Evolutionary conservation across 1,140 invertebrate species (phyloP), one percentile per base, ranked within the genome.

Genomic region (Agrypnia vestita): DNA sequence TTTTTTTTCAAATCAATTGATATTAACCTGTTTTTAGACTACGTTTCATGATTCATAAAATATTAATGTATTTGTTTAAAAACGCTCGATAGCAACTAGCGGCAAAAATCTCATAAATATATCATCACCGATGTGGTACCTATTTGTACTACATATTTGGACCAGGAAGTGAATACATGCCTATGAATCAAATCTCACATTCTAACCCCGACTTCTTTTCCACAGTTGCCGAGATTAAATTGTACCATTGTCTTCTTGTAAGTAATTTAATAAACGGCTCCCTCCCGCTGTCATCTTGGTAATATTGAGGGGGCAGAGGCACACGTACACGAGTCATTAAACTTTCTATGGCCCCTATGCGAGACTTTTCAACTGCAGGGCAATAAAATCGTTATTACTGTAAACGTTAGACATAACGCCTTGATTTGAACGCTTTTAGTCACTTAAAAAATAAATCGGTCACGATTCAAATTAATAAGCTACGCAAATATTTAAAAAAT

Each of bases 171-270:
- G 13, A 62, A 6, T 25, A n/a, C 61, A 35, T 47, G 64, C 46
- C 44, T n/a, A 21, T 17, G 64, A 15, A 46, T 69, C 43, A 49
- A 43, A 69, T 69, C 43, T 69, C n/a, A n/a, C 64, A 69, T 46
- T 69, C 64, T 21, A 21, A 46, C 19, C 13, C n/a, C 64, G n/a
- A 69, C 17, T 69, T 47, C n/a, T 69, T 69, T 46, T 69, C 4
- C 12, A 67, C 8, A 69, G 64, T 69, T 69, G 64, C 46, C 43
- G 35, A 69, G 64, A 69, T 69, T 21, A 47, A 69, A 69, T 69
- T 47, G 43, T 69, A 69, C 43, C 64, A 62, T 43, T 59, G 64
- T 35, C 64, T 69, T 69, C 64, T 69, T 69, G 64, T 47, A 47
- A 47, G 35, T 69, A 69, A 69, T 69, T 69, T 69, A 69, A 49